Evolutionary conservation across 2,797 vertebrate genomes (phyloP).

Genomic region (Enteromius unitaeniatus): DNA sequence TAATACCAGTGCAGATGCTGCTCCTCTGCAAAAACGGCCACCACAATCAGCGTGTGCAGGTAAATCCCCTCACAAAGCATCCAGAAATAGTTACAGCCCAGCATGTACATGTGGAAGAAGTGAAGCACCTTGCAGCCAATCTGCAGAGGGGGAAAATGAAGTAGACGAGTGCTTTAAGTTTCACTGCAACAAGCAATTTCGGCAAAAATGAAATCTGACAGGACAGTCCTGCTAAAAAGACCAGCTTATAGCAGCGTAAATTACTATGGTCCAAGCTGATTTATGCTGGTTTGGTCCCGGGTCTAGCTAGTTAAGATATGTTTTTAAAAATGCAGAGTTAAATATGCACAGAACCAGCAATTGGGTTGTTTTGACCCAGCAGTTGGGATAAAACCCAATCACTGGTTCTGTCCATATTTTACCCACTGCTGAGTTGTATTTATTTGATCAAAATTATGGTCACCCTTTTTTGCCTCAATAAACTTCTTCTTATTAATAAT

Average conservation of each 20-base stretch:
- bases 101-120: slow-evolving; percentile 95
- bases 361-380: too few relatives aligned
- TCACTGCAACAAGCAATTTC: neutral
- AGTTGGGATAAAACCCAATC: too few relatives aligned
- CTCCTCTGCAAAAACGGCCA: slow-evolving; percentile 91
- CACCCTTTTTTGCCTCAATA: neutral
- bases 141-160: slow-evolving; percentile 71
- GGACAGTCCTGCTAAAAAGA: neutral
- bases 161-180: slow-evolving; percentile 5
- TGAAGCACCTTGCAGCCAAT: slow-evolving; percentile 93
- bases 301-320: neutral
- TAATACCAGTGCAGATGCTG: slow-evolving; percentile 96
- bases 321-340: too few relatives aligned
- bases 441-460: neutral
- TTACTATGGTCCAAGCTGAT: neutral
- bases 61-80: slow-evolving; percentile 99
- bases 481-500: neutral
- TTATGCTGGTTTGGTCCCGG: neutral
- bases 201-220: neutral
- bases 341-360: too few relatives aligned
- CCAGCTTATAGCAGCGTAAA: neutral
- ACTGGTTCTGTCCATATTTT: too few relatives aligned
- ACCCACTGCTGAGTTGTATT: too few relatives aligned
- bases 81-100: slow-evolving; percentile 99
- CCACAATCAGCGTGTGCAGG: slow-evolving; percentile 94